Percentiles rank a stretch among this genome's conserved stretches.
phyloP scores from a whole-genome alignment of 2,797 vertebrate genomes.

The Xerus rutilus region DNA sequence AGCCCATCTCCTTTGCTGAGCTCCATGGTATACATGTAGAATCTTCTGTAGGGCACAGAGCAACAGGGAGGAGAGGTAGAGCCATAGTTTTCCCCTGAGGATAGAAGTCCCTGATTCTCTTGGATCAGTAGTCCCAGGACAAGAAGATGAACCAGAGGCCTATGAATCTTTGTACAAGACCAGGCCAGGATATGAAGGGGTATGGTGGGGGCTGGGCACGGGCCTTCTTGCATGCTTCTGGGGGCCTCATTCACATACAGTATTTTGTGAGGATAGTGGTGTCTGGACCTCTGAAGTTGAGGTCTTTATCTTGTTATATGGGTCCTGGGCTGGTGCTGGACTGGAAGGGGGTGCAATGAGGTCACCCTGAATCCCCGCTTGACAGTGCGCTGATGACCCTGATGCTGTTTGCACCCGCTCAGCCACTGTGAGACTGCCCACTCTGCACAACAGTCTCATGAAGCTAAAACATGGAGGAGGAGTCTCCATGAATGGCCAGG shows the following conservation, averaged over 20 bases:
- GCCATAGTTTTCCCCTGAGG: background rate
- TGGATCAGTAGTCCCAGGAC: background rate
- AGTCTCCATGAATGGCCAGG: conserved; percentile 94
- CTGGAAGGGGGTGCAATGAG: background rate
- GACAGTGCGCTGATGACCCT: conserved; percentile 95
- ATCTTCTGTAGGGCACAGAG: background rate
- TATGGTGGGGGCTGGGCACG: rapidly evolving
- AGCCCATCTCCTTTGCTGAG: background rate
- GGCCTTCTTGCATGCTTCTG: too few species aligned
- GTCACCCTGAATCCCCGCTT: background rate
- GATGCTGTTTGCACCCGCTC: conserved; percentile 96
- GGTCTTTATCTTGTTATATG: background rate
- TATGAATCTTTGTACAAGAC: background rate
- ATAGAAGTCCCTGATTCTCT: background rate
- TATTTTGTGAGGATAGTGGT: background rate
- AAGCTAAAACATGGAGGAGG: conserved; percentile 96
- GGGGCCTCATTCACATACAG: background rate
- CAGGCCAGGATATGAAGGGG: background rate
- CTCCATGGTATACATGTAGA: rapidly evolving
- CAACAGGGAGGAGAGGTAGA: background rate
- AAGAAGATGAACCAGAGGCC: background rate
- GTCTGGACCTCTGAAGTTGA: background rate
- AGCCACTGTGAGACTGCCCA: conserved; percentile 90
- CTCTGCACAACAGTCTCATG: conserved; percentile 92
- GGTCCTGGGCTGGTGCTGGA: background rate